phyloP scores from a whole-genome alignment of 1,140 invertebrate species.

The Apocrypta bakeri region DNA sequence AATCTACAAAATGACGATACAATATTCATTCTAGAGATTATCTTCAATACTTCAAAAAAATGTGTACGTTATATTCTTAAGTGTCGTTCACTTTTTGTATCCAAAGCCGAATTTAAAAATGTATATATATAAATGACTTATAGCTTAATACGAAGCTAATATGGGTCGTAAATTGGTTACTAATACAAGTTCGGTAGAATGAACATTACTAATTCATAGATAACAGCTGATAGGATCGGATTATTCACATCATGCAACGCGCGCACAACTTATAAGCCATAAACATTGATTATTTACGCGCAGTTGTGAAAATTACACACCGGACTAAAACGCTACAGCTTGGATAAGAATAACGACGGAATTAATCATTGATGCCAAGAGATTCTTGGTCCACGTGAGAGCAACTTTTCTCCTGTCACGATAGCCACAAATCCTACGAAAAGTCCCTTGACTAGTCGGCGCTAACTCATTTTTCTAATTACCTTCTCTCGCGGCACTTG shows the following conservation, averaged over 20 bases:
- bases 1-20: too few relatives aligned
- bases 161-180: not conserved
- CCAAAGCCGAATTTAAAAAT: too few relatives aligned
- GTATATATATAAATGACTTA: not conserved
- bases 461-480: slow-evolving; percentile 74
- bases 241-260: not conserved
- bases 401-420: slow-evolving; percentile 9
- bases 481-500: slow-evolving; percentile 57
- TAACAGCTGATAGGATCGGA: not conserved
- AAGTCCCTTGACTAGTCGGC: slow-evolving; percentile 38
- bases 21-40: too few relatives aligned
- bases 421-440: slow-evolving; percentile 31
- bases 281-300: slow-evolving; percentile 6
- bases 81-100: too few relatives aligned
- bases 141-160: not conserved
- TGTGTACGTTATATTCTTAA: too few relatives aligned
- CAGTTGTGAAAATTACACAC: not conserved
- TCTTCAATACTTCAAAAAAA: too few relatives aligned
- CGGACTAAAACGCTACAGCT: not conserved
- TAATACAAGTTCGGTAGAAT: not conserved
- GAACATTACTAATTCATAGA: slow-evolving; percentile 14
- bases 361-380: slow-evolving; percentile 26
- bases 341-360: slow-evolving; percentile 14
- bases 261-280: slow-evolving; percentile 1
- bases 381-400: not conserved